These are phyloP conservation scores for Creontiades dilutus DNA, from an alignment of 2,888 invertebrate genomes.

Conservation along the genomic window DNA sequence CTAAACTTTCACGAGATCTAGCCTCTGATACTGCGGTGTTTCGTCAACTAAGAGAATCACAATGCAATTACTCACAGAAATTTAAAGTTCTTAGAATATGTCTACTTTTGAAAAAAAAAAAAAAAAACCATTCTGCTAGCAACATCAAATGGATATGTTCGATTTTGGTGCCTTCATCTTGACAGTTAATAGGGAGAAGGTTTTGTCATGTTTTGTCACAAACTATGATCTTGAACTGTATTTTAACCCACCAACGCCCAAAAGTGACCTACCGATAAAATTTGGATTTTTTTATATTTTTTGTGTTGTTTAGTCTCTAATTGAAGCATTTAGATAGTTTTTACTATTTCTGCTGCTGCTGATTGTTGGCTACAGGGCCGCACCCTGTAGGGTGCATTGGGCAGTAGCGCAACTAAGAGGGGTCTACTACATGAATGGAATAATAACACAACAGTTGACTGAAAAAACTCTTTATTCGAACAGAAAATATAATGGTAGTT, in stretches of 20 bases:
- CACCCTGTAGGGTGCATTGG: constrained; percentile 19
- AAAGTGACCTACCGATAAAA: neutral
- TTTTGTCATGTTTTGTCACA: too few species aligned
- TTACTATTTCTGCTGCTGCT: neutral
- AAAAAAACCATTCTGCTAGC: too few species aligned
- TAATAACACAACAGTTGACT: neutral
- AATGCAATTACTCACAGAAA: too few species aligned
- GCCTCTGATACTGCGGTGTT: too few species aligned
- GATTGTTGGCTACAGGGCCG: neutral
- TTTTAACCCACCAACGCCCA: neutral
- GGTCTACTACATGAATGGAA: neutral
- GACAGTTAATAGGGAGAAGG: too few species aligned
- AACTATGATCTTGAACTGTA: too few species aligned
- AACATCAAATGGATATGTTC: too few species aligned
- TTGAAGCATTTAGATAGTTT: neutral
- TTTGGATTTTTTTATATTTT: neutral
- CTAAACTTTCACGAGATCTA: too few species aligned
- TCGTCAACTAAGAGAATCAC: too few species aligned
- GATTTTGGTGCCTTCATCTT: too few species aligned
- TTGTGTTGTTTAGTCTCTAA: neutral
- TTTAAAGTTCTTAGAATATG: too few species aligned
- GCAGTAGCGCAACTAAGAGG: neutral
- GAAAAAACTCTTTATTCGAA: neutral
- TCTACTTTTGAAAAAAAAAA: too few species aligned
- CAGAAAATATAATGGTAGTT: neutral